Evolutionary conservation across 2,113 vertebrate species (phyloP).

Genomic region (Phyllostomus discolor): DNA sequence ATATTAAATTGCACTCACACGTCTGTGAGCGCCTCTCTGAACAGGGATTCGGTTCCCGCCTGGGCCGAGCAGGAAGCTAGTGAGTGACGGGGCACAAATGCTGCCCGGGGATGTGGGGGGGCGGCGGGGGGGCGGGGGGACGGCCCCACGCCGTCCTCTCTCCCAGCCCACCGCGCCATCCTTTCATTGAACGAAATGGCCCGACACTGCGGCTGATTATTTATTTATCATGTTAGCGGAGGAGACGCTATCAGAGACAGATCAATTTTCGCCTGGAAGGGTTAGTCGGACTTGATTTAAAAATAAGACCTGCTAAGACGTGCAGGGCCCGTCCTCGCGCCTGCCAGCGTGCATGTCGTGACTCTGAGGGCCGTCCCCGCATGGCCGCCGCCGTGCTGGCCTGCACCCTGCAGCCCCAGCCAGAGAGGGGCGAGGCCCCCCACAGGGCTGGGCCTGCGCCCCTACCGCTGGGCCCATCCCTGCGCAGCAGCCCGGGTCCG

Average conservation of each 20-base stretch:
- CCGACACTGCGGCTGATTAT: constrained; percentile 68
- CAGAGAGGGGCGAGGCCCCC: background rate
- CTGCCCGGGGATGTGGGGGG: constrained; percentile 77
- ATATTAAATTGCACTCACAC: constrained; percentile 99
- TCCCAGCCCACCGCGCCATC: background rate
- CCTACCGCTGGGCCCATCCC: background rate
- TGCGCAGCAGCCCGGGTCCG: rapidly evolving
- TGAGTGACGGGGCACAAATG: constrained; percentile 97
- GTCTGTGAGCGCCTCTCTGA: constrained; percentile 89
- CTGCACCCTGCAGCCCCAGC: background rate
- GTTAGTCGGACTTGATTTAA: background rate
- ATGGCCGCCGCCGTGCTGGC: background rate
- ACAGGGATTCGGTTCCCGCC: constrained; percentile 90
- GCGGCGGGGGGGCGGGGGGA: no score
- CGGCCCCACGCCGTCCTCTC: background rate
- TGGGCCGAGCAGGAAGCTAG: constrained; percentile 79
- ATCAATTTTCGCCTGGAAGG: constrained; percentile 37
- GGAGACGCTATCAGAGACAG: constrained; percentile 65
- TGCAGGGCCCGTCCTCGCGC: rapidly evolving
- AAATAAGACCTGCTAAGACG: background rate
- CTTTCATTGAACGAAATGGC: constrained; percentile 65
- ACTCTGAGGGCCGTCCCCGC: rapidly evolving
- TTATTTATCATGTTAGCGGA: constrained; percentile 70
- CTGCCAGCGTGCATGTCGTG: rapidly evolving
- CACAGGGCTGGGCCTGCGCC: rapidly evolving